A percentile compares a stretch with the other conserved stretches of the same genome.
Conservation (phyloP, 1,140 invertebrate genomes). For the Paramacrobiotus metropolitanus region DNA sequence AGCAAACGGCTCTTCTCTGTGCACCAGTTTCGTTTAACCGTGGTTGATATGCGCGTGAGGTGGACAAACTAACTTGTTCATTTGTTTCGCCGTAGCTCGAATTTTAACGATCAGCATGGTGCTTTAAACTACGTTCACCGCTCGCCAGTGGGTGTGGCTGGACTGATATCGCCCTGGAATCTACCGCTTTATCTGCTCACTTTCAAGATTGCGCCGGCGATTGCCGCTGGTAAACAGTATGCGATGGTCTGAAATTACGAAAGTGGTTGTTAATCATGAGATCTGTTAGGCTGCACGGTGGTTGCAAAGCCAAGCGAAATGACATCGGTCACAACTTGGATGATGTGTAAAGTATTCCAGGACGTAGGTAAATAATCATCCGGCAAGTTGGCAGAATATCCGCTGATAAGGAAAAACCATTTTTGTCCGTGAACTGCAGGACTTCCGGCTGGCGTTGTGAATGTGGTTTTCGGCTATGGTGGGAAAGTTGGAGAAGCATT, state of each 20-base stretch:
- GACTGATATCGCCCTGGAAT: constrained; percentile 35
- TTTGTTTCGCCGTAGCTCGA: constrained; percentile 16
- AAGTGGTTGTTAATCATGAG: too few species aligned
- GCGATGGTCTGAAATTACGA: not conserved
- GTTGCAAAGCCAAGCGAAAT: constrained; percentile 36
- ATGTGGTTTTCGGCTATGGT: constrained; percentile 33
- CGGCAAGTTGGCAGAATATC: too few species aligned
- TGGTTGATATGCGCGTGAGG: too few species aligned
- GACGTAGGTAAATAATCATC: constrained; percentile 24
- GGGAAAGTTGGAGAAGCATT: constrained; percentile 27
- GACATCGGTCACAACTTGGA: constrained; percentile 32
- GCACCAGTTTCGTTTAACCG: too few species aligned
- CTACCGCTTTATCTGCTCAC: constrained; percentile 34
- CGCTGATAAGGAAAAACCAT: not conserved
- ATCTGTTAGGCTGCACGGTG: constrained; percentile 32
- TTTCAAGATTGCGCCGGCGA: constrained; percentile 20
- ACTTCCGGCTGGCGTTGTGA: constrained; percentile 32
- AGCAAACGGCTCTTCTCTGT: too few species aligned
- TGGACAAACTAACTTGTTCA: constrained; percentile 6
- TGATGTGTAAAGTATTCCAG: constrained; percentile 27
- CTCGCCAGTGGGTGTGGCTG: constrained; percentile 31
- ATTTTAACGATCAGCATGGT: constrained; percentile 19
- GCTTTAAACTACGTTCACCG: constrained; percentile 29
- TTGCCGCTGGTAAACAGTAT: not conserved
- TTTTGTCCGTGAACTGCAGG: too few species aligned